These are phyloP conservation scores for Sebastes schlegelii DNA, from an alignment of 2,113 vertebrate genomes.

Conservation along the genomic window DNA sequence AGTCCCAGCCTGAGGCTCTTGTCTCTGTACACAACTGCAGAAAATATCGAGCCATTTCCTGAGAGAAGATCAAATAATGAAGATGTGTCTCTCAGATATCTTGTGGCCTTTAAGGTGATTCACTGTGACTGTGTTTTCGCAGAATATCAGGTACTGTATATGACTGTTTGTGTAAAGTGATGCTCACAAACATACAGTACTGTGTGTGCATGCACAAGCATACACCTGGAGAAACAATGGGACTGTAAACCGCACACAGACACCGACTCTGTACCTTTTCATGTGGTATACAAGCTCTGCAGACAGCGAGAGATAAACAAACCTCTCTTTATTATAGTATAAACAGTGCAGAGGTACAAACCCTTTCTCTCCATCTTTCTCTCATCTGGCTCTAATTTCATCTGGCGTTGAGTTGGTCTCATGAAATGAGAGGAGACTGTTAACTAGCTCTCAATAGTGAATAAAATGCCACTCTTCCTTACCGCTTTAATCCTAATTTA, in stretches of 20 bases:
- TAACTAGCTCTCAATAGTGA: slow-evolving; percentile 41
- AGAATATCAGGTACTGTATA: background rate
- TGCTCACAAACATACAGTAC: background rate
- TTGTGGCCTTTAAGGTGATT: slow-evolving; percentile 42
- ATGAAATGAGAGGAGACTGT: slow-evolving; percentile 46
- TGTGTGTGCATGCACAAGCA: background rate
- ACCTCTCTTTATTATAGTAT: slow-evolving; percentile 4
- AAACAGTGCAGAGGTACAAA: slow-evolving; percentile 22
- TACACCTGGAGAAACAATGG: background rate
- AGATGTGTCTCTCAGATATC: slow-evolving; percentile 62
- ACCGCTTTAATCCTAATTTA: slow-evolving; percentile 29
- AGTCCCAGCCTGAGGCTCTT: slow-evolving; percentile 57
- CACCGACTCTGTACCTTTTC: background rate
- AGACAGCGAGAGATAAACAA: slow-evolving; percentile 26
- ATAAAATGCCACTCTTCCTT: slow-evolving; percentile 25
- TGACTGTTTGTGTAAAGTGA: slow-evolving; percentile 16
- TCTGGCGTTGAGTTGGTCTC: slow-evolving; percentile 32
- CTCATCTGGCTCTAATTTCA: slow-evolving; percentile 58
- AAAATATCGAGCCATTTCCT: slow-evolving; percentile 62
- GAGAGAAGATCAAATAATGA: slow-evolving; percentile 63
- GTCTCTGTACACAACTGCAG: slow-evolving; percentile 39
- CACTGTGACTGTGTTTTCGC: slow-evolving; percentile 26
- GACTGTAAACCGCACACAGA: slow-evolving; percentile 2
- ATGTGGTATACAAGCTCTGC: slow-evolving; percentile 7
- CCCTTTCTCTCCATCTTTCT: slow-evolving; percentile 4